Evolutionary conservation across 2,888 invertebrate genomes (phyloP).

Genomic region (Pyrgus malvae): DNA sequence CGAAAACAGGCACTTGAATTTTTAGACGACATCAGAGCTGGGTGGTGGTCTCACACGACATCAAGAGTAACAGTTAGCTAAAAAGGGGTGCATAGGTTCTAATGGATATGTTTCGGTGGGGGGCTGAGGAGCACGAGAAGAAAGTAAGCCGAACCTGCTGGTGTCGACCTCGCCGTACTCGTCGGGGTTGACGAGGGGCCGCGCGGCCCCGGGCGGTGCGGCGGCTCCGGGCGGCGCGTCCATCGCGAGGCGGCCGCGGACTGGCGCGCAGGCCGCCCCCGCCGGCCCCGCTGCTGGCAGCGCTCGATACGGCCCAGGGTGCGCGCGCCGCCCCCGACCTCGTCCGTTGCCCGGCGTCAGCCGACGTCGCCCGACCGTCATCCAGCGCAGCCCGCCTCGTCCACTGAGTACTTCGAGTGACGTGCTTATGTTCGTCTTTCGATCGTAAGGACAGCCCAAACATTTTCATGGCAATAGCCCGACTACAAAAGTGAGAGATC

Average conservation of each 20-base stretch:
- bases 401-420: conserved; percentile 38
- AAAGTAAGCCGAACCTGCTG: conserved; percentile 77
- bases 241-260: conserved; percentile 50
- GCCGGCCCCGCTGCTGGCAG: conserved; percentile 9
- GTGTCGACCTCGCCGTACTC: conserved; percentile 94
- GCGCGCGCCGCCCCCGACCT: conserved; percentile 25
- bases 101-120: neutral
- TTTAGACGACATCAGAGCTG: too few relatives aligned
- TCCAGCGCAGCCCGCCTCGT: conserved; percentile 13
- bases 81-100: too few relatives aligned
- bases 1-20: too few relatives aligned
- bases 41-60: too few relatives aligned
- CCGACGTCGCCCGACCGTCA: neutral
- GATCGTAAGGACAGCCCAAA: too few relatives aligned
- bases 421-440: conserved; percentile 38
- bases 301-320: conserved; percentile 24
- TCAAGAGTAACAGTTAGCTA: too few relatives aligned
- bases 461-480: too few relatives aligned
- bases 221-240: conserved; percentile 48
- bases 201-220: conserved; percentile 47
- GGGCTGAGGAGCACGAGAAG: neutral
- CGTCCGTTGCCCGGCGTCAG: neutral
- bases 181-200: conserved; percentile 91
- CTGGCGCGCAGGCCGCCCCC: conserved; percentile 39
- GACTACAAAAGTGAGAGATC: too few relatives aligned